Evolutionary conservation across 2,113 vertebrate species (phyloP).

Genomic region (Notiomystis cincta): DNA sequence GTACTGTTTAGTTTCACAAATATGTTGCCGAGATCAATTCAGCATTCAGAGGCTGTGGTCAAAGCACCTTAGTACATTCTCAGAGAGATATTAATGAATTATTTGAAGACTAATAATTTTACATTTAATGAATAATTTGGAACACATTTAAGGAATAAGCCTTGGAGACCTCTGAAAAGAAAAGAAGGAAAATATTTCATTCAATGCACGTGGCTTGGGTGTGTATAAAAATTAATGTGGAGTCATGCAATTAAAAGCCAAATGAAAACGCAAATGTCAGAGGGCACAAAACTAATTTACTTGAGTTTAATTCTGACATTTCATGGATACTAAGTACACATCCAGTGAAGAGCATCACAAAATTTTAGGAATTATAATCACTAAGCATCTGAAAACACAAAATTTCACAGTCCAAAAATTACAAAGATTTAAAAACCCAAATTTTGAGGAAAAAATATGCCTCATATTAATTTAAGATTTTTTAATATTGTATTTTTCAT

Average conservation of each 20-base stretch:
- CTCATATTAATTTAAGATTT: background rate
- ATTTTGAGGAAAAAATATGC: background rate
- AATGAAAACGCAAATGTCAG: background rate
- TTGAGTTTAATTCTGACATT: background rate
- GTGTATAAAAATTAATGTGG: background rate
- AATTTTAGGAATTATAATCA: background rate
- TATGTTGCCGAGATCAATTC: background rate
- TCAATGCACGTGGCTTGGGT: background rate
- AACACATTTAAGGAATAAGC: background rate
- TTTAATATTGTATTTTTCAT: background rate
- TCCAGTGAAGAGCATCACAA: background rate
- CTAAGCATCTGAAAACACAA: background rate
- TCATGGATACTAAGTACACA: background rate
- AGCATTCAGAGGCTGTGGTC: background rate
- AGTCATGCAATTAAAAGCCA: background rate
- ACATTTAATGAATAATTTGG: background rate
- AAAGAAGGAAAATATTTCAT: background rate
- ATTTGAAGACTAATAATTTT: background rate
- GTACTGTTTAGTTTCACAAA: background rate
- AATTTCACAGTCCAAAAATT: background rate
- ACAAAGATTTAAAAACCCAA: background rate
- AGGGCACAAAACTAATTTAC: background rate
- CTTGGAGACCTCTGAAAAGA: background rate
- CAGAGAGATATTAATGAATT: background rate
- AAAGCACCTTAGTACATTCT: background rate